Evolutionary conservation across 2,888 invertebrate genomes (phyloP).

Genomic region (Embidobia sp.): DNA sequence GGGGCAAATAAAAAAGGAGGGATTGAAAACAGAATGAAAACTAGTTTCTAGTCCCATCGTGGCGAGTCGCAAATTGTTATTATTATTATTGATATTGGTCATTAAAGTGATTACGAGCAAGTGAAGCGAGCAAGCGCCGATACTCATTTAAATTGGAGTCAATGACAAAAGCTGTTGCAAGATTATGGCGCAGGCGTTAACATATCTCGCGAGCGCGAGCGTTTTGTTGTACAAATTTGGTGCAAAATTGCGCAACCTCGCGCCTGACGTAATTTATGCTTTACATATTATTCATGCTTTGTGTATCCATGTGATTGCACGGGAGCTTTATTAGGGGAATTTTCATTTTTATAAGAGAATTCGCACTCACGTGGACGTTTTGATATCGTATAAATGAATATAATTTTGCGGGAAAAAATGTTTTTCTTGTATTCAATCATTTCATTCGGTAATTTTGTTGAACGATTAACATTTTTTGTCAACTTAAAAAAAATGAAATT

Average conservation of each 20-base stretch:
- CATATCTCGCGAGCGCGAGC: slow-evolving; percentile 35
- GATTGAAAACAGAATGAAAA: background rate
- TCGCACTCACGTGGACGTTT: slow-evolving; percentile 38
- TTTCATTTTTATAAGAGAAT: slow-evolving; percentile 31
- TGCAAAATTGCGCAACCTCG: slow-evolving; percentile 52
- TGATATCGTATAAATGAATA: slow-evolving; percentile 26
- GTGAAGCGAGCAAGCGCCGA: slow-evolving; percentile 38
- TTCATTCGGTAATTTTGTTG: too few species aligned
- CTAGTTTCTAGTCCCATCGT: too few species aligned
- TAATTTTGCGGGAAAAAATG: too few species aligned
- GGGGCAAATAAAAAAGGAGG: background rate
- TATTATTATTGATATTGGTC: slow-evolving; percentile 20
- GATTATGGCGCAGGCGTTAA: slow-evolving; percentile 42
- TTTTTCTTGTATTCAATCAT: too few species aligned
- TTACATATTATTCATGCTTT: slow-evolving; percentile 62
- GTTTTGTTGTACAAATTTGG: slow-evolving; percentile 62
- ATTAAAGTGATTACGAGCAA: slow-evolving; percentile 34
- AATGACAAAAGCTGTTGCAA: slow-evolving; percentile 61
- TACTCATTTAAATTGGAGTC: slow-evolving; percentile 60
- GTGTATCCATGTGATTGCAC: slow-evolving; percentile 49
- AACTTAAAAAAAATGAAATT: too few species aligned
- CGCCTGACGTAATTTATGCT: slow-evolving; percentile 38
- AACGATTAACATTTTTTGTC: too few species aligned
- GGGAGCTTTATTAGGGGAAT: slow-evolving; percentile 25
- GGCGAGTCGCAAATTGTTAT: too few species aligned